phyloP scores from a whole-genome alignment of 2,888 invertebrate species.

The Trissolcus japonicus region DNA sequence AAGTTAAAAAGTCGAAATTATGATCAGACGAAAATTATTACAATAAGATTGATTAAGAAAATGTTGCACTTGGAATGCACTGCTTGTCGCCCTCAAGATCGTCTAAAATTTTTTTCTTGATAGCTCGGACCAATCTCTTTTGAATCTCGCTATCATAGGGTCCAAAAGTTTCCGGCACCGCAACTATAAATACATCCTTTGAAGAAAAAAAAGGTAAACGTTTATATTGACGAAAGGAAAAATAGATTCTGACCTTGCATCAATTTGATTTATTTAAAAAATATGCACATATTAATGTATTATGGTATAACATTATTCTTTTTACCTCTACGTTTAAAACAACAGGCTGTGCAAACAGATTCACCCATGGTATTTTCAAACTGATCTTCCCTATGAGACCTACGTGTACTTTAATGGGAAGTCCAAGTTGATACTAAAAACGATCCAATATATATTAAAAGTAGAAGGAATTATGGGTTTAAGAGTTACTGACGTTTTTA shows the following conservation, averaged over 20 bases:
- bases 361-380: conserved; percentile 87
- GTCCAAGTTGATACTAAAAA: conserved; percentile 85
- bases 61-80: conserved; percentile 71
- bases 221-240: background rate
- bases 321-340: conserved; percentile 82
- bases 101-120: conserved; percentile 84
- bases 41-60: background rate
- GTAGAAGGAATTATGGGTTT: too few species aligned
- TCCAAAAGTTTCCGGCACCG: conserved; percentile 84
- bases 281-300: background rate
- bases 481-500: too few species aligned
- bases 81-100: conserved; percentile 81
- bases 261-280: background rate
- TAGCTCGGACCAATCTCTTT: conserved; percentile 83
- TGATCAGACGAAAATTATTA: background rate
- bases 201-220: conserved; percentile 22
- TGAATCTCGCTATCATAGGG: conserved; percentile 86
- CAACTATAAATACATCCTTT: conserved; percentile 84
- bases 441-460: background rate
- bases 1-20: conserved; percentile 66
- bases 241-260: background rate
- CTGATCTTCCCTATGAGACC: conserved; percentile 87
- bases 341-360: conserved; percentile 85
- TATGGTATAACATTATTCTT: background rate
- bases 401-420: conserved; percentile 89